Base-by-base conservation (phyloP, 2,797 vertebrate genomes). In the Myiotriccus ornatus region DNA sequence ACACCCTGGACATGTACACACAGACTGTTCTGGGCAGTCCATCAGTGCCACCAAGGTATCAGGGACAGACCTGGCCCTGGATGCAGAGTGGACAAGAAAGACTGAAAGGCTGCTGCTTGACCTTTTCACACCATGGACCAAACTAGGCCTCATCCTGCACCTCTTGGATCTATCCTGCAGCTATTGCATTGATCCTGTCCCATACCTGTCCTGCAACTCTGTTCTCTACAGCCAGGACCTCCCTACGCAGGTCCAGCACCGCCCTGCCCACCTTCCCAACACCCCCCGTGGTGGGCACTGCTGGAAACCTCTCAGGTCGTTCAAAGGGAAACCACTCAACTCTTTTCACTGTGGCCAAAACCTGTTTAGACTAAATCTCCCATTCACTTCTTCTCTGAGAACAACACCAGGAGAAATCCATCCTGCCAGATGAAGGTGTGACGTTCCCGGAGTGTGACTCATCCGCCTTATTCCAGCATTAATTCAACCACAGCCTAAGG, bases 201-300 rank as follows among this genome's bases (percentile, higher is more conserved):
- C 0, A 0, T n/a, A 52, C 6, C 23, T 43, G 1, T 3, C 50
- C 50, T 53, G 6, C 21, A 56, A 1, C 28, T 34, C 16, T 43
- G 3, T 10, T 56, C 35, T 7, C 22, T 6, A 1, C 2, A 4
- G 21, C 8, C 34, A 81, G 53, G 4, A n/a, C 11, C n/a, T 30
- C 32, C 14, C 46, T 17, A 3, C 14, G n/a, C 27, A 53, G 43
- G 19, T 10, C 35, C 22, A 81, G 41, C 24, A 8, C 37, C 10
- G 24, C 19, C 6, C 24, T 18, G 1, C 32, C 74, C 65, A 24
- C 34, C 20, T 32, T 64, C 53, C 39, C 32, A 57, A 21, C 27
- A 8, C 6, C 9, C n/a, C 10, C 0, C 0, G 23, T 5, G 35
- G 32, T 75, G 57, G 41, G 18, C 12, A 5, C 15, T 18, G 35